These are phyloP conservation scores for Paracentrotus lividus DNA, from an alignment of 53 echinoderm and acorn worm species.

Conservation along the genomic window DNA sequence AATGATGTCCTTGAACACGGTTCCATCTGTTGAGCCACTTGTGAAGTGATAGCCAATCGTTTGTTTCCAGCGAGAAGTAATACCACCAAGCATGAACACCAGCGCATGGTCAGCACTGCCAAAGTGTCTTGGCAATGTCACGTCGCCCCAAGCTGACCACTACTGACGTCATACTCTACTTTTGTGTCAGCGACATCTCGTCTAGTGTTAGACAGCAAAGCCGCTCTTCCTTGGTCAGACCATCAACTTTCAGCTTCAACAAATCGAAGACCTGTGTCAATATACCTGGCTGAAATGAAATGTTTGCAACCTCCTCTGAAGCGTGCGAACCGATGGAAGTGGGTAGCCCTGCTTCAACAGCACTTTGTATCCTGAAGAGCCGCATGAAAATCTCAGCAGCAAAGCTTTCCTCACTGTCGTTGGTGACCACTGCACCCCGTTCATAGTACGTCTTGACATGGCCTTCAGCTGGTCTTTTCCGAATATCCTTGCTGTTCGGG, in stretches of 20 bases:
- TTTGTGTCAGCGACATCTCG: conserved; percentile 81
- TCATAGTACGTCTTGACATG: conserved; percentile 15
- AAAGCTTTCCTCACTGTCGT: conserved; percentile 67
- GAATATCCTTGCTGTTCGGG: background rate
- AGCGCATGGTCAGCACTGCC: conserved; percentile 81
- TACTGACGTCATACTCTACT: conserved; percentile 77
- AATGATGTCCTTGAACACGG: conserved; percentile 70
- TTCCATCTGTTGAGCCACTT: conserved; percentile 73
- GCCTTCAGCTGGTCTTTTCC: conserved; percentile 24
- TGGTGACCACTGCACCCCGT: conserved; percentile 63
- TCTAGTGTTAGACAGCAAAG: conserved; percentile 81
- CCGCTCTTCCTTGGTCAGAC: conserved; percentile 72
- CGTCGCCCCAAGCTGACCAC: conserved; percentile 70
- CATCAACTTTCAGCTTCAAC: conserved; percentile 73
- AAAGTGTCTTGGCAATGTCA: conserved; percentile 76
- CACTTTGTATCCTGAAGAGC: conserved; percentile 54
- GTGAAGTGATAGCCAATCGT: conserved; percentile 85
- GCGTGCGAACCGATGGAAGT: conserved; percentile 67
- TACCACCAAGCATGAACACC: conserved; percentile 78
- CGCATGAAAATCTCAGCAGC: conserved; percentile 62
- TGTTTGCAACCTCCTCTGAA: conserved; percentile 64
- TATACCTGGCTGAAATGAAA: conserved; percentile 73
- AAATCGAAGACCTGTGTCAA: conserved; percentile 69
- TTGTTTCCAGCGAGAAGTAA: conserved; percentile 81
- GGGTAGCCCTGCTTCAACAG: conserved; percentile 60